Conservation (phyloP, 2,113 vertebrate genomes). For the Lampris megalopsis region DNA sequence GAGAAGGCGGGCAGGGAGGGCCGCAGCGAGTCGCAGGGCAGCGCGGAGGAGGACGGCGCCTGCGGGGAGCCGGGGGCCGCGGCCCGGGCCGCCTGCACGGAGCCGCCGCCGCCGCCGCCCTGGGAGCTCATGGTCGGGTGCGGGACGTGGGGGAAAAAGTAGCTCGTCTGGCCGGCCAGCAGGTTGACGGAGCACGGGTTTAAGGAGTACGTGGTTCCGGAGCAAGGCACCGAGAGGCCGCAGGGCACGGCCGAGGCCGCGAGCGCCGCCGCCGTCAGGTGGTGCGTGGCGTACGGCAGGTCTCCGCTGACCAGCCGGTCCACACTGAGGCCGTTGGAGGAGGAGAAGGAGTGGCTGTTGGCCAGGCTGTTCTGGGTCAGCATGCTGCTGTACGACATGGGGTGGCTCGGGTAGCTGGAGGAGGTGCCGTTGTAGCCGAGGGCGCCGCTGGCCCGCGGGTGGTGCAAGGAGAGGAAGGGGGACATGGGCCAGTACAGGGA, state of each 20-base stretch:
- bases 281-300: constrained; percentile 97
- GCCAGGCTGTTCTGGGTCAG: constrained; percentile 98
- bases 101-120: constrained; percentile 86
- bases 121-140: constrained; percentile 96
- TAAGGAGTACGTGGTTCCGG: constrained; percentile 96
- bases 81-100: constrained; percentile 90
- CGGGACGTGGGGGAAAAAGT: constrained; percentile 99
- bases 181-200: constrained; percentile 99
- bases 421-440: constrained; percentile 94
- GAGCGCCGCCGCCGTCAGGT: constrained; percentile 97
- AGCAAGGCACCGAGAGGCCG: constrained; percentile 97
- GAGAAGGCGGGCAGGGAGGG: constrained; percentile 97
- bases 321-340: constrained; percentile 96
- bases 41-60: constrained; percentile 87
- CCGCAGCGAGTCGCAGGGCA: constrained; percentile 96
- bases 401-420: constrained; percentile 94
- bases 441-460: constrained; percentile 93
- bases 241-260: constrained; percentile 98
- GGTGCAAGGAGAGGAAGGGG: constrained; percentile 97
- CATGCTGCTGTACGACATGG: constrained; percentile 98
- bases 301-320: constrained; percentile 97
- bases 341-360: constrained; percentile 95
- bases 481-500: constrained; percentile 99
- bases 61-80: constrained; percentile 94
- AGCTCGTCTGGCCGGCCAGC: constrained; percentile 97